Percentiles rank a stretch among this genome's conserved stretches.
Conservation (phyloP, 1,140 invertebrate species). For the Neodiprion fabricii region DNA sequence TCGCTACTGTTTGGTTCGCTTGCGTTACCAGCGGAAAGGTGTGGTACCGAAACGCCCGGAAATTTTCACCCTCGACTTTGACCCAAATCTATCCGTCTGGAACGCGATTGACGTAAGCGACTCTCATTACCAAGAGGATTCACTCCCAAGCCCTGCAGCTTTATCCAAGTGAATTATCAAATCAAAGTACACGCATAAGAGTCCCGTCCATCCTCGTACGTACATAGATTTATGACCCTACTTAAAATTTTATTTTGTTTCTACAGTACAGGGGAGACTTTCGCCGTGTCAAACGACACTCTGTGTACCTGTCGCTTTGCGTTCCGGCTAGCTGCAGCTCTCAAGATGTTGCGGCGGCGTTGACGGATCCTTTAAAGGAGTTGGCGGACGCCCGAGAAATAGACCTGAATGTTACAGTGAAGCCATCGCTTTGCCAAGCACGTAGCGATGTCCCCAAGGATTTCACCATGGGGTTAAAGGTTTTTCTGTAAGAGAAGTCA, state of each 20-base stretch:
- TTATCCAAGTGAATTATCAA: too few relatives aligned
- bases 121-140: background rate
- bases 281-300: constrained; percentile 32
- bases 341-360: constrained; percentile 36
- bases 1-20: constrained; percentile 48
- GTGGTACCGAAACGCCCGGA: constrained; percentile 18
- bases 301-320: constrained; percentile 50
- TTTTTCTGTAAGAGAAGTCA: constrained; percentile 29
- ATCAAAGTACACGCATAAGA: background rate
- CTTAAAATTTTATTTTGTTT: too few relatives aligned
- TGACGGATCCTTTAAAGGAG: constrained; percentile 28
- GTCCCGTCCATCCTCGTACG: background rate
- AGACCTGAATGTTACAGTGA: constrained; percentile 32
- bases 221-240: too few relatives aligned
- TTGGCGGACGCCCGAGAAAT: constrained; percentile 28
- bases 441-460: constrained; percentile 26
- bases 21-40: constrained; percentile 30
- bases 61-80: constrained; percentile 35
- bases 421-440: constrained; percentile 35
- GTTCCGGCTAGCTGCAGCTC: constrained; percentile 45
- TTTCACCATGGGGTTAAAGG: constrained; percentile 23
- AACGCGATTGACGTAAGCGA: constrained; percentile 47
- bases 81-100: constrained; percentile 43
- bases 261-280: constrained; percentile 40
- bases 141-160: background rate